Base-by-base conservation (phyloP, 1,140 invertebrate species). In the Lasioglossum albipes region DNA sequence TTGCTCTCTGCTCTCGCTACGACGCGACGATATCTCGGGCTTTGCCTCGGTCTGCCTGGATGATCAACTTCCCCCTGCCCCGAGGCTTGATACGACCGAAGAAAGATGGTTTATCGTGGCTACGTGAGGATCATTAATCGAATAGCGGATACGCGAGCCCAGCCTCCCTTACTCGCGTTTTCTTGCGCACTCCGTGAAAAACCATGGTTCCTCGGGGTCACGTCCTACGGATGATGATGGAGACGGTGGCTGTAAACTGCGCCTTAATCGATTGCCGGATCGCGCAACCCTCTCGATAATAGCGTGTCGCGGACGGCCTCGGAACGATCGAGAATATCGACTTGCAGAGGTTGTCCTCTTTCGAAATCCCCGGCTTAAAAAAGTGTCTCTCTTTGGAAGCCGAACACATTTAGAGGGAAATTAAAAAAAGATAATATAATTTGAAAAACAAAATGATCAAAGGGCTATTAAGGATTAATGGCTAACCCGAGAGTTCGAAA, bases 111-210 rank as follows among this genome's bases (percentile, higher is more conserved):
- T 86, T 83, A 77, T 82, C 72, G 69, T 54, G 72, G 61, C 52
- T 75, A 83, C 71, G 79, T 72, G 80, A 75, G 61, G 61, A 85
- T 76, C 80, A 82, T 85, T 86, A 73, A 83, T 80, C 72, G 84
- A 85, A 77, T 54, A 79, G 41, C 52, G 52, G 67, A 70, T 68
- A 83, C 72, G 72, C 57, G 62, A 7, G 52, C 5, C 31, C 54
- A 69, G 36, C 54, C 45, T 12, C 57, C 10, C 22, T 41, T 13
- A 27, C 69, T 68, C 61, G 64, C 36, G 27, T n/a, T 74, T 74
- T 59, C 54, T 75, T 62, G 12, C 27, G 41, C 66, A 9, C 20
- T 7, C 42, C 3, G 31, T 9, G 62, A 65, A 41, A 49, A 68
- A 22, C 12, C 16, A 54, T 5, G 57, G 57, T 6, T 59, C 57